Percentiles rank a stretch among this genome's conserved stretches.
Conservation (phyloP, 1,140 invertebrate species). For the Venustaconcha ellipsiformis region DNA sequence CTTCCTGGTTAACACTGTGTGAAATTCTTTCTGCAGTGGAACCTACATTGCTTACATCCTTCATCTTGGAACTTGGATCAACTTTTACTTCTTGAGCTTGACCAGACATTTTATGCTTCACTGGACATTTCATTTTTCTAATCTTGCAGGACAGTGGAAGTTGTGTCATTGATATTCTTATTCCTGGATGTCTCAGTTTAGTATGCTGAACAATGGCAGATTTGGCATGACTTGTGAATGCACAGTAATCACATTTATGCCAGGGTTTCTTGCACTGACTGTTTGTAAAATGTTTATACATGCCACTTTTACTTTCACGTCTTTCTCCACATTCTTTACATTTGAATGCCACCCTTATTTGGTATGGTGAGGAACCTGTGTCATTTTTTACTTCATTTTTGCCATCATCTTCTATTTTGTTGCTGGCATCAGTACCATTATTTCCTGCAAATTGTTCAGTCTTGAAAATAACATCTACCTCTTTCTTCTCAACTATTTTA, state of each 20-base stretch:
- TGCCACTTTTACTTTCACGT: constrained; percentile 17
- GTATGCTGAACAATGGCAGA: constrained; percentile 13
- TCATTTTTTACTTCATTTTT: not conserved
- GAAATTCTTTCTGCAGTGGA: too few species aligned
- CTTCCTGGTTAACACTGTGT: too few species aligned
- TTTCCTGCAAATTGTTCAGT: not conserved
- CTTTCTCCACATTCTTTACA: constrained; percentile 28
- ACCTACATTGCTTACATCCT: too few species aligned
- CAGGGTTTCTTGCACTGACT: constrained; percentile 17
- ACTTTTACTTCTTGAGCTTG: too few species aligned
- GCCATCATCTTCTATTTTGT: not conserved
- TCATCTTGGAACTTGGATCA: too few species aligned
- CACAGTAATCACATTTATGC: constrained; percentile 21
- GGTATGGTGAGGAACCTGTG: not conserved
- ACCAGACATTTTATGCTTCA: constrained; percentile 8
- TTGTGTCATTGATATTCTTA: not conserved
- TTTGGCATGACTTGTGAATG: constrained; percentile 18
- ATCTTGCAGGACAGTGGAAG: constrained; percentile 16
- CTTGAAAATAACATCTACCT: not conserved
- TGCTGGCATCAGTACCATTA: not conserved
- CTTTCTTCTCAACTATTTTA: not conserved
- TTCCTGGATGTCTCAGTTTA: constrained; percentile 12
- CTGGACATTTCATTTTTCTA: constrained; percentile 8
- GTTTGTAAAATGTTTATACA: constrained; percentile 22
- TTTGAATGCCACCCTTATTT: constrained; percentile 19